A percentile compares a stretch with the other conserved stretches of the same genome.
Conservation (phyloP, 2,797 vertebrate genomes). For the Chanos chanos region DNA sequence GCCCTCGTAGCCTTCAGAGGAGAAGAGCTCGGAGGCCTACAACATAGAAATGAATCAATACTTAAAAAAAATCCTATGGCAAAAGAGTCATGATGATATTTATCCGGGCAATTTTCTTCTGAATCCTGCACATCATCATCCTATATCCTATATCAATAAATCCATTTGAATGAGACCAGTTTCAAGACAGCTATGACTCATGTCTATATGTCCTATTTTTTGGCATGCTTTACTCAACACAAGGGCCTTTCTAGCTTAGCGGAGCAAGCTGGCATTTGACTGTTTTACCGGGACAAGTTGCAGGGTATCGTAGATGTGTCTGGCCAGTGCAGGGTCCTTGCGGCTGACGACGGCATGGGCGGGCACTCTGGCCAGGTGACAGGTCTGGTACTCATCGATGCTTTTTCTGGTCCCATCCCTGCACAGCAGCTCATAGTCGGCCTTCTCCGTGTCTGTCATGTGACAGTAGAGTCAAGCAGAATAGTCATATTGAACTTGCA, state of each 20-base stretch:
- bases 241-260: no score
- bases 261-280: background rate
- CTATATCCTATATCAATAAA: no score
- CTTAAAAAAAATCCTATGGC: no score
- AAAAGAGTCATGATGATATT: no score
- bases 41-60: slow-evolving; percentile 26
- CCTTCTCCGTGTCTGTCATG: slow-evolving; percentile 57
- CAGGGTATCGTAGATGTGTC: slow-evolving; percentile 74
- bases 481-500: no score
- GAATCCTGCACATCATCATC: no score
- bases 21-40: slow-evolving; percentile 69
- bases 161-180: no score
- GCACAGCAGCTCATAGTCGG: slow-evolving; percentile 83
- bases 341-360: slow-evolving; percentile 81
- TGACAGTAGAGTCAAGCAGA: background rate
- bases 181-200: no score
- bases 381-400: slow-evolving; percentile 64
- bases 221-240: no score
- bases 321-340: slow-evolving; percentile 53
- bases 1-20: slow-evolving; percentile 57
- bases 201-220: no score
- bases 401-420: slow-evolving; percentile 67
- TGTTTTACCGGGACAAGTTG: slow-evolving; percentile 40
- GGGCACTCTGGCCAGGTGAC: slow-evolving; percentile 76
- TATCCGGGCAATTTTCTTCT: no score